These are phyloP conservation scores for Clostera curtula DNA, from an alignment of 2,888 invertebrate species.

Conservation along the genomic window DNA sequence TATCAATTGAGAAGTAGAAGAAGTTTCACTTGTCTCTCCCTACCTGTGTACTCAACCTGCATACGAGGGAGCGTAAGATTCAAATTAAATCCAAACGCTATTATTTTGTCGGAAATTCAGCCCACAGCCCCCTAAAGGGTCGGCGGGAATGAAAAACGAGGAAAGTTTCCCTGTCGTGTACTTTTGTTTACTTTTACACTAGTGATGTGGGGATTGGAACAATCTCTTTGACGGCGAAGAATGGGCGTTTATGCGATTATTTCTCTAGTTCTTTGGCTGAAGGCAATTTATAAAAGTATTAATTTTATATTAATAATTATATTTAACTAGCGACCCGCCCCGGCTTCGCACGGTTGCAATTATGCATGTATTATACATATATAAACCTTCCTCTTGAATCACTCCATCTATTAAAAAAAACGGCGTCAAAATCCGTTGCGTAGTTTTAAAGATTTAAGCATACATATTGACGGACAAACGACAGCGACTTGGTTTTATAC, in stretches of 20 bases:
- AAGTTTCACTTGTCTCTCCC: neutral
- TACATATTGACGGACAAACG: too few species aligned
- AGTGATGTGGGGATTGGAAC: constrained; percentile 45
- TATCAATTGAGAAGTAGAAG: too few species aligned
- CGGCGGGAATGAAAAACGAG: constrained; percentile 60
- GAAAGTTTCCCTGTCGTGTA: constrained; percentile 57
- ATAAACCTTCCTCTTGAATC: too few species aligned
- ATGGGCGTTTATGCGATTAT: constrained; percentile 27
- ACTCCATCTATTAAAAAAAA: too few species aligned
- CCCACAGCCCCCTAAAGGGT: constrained; percentile 40
- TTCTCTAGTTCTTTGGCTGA: constrained; percentile 19
- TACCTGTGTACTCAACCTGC: constrained; percentile 14
- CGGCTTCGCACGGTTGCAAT: too few species aligned
- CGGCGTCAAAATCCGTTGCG: too few species aligned
- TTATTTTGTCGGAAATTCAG: constrained; percentile 59
- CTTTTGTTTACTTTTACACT: constrained; percentile 65
- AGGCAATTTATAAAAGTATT: constrained; percentile 4
- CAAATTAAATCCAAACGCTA: constrained; percentile 52
- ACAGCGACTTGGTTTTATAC: too few species aligned
- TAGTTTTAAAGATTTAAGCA: too few species aligned
- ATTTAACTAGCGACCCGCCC: too few species aligned
- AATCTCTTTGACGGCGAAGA: constrained; percentile 36
- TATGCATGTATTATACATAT: too few species aligned
- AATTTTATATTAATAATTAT: too few species aligned
- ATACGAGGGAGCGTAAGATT: constrained; percentile 29